Evolutionary conservation across 35 echinoderm and acorn worm genomes (phyloP), one percentile per base, ranked within the genome.

Genomic region (Patiria miniata): DNA sequence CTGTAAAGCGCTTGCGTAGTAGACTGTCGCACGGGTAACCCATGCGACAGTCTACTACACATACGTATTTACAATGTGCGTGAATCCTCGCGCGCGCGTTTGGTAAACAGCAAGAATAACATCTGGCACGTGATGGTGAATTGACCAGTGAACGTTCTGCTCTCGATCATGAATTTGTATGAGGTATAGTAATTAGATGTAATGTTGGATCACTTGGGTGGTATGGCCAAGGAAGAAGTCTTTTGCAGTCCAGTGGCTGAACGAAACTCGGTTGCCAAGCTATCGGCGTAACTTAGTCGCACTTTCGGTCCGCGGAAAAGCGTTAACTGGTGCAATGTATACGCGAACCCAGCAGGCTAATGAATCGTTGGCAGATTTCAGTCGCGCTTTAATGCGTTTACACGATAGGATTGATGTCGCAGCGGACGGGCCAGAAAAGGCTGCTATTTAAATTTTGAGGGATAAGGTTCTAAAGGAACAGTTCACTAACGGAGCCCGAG

Each of bases 401-500:
- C 54, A 57, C 23, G 54, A 57, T 22, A 57, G 54, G 16, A 57
- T 57, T 15, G 54, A 57, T 18, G 23, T 1, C 15, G 23, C 54
- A 1, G 54, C 54, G 0, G 54, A 57, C 23, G 54, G 0, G 23
- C 54, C 65, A 30, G 81, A 83, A 32, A 73, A 40, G 54, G 58
- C 65, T 7, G 88, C 81, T 5, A 5, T 83, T 2, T 16, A 12
- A 52, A 76, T 21, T 52, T 28, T 84, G 30, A 83, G 21, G 51
- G 65, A 83, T 33, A 36, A 78, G 7, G 68, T 68, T 5, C 60
- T 89, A 1, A 58, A 79, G 47, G 78, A 79, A 16, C 77, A 57
- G 40, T 78, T 87, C 32, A 51, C 58, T 8, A 22, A 80, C 5
- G 87, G 60, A 8, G 44, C 60, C 5, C 73, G 18, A 15, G 87